Evolutionary conservation across 37 sponge, comb jelly and placozoan species (phyloP), one percentile per base, ranked within the genome.

Genomic region (Ianthella basta): DNA sequence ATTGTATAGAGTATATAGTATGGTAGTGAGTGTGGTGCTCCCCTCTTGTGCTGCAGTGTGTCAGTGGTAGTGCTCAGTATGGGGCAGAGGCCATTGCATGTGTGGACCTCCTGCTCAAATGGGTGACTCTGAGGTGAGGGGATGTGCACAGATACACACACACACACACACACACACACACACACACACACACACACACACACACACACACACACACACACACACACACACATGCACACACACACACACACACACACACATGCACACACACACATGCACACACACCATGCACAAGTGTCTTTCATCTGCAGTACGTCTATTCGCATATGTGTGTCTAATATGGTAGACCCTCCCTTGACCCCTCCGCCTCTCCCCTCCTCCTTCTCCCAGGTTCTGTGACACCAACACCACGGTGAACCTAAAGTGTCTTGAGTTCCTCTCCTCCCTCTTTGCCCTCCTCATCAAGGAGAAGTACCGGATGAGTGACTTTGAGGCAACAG

Each of bases 371-470:
- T n/a, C n/a, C n/a, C n/a, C n/a, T n/a, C n/a, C n/a, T n/a, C 18
- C 16, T 56, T 64, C 6, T 30, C 27, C 8, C 66, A 64, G 66
- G 27, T 72, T 72, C 40, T 72, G 37, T 87, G 93, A 95, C 72
- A 95, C 91, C 59, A 96, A 96, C 80, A 91, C 95, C 23, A 91
- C 89, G 13, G 92, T 96, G 63, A 89, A 89, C 56, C 30, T 94
- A 33, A 89, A 91, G 87, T 91, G 92, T 65, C 88, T 96, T 23
- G 97, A 96, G 80, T 89, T 91, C 32, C 70, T 96, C 15, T 41
- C 56, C 23, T 74, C 68, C 24, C 82, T 87, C 15, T 94, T 96
- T 81, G 77, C 75, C 32, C 25, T 91, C 37, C 82, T 96, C 65
- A 40, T 79, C 19, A n/a, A 36, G 0, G 87, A 84, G 54, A 57